A percentile compares a stretch with the other conserved stretches of the same genome.
These are phyloP conservation scores for Chrysolina haemoptera DNA, from an alignment of 2,888 invertebrate species.

Conservation along the genomic window DNA sequence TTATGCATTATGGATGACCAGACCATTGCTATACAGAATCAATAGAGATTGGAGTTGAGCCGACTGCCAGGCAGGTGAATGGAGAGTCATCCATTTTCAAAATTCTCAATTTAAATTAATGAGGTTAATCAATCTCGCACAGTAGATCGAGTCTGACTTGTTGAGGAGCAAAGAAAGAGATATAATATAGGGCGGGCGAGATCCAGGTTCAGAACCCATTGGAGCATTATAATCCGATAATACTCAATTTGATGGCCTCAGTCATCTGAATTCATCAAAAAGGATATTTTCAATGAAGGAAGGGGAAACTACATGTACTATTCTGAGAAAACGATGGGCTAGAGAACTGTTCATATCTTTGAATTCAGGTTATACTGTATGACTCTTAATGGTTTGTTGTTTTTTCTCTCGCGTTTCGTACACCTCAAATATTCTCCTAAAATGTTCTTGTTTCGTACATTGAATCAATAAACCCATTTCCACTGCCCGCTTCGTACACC, in stretches of 20 bases:
- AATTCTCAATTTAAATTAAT: constrained; percentile 40
- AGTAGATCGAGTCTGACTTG: neutral
- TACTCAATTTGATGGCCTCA: neutral
- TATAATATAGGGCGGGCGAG: neutral
- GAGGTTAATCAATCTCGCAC: constrained; percentile 23
- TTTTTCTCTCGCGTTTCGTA: too few relatives aligned
- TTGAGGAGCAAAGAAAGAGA: neutral
- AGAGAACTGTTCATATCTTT: too few relatives aligned
- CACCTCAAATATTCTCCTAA: too few relatives aligned
- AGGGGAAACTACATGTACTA: too few relatives aligned
- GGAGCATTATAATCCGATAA: neutral
- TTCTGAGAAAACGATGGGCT: too few relatives aligned
- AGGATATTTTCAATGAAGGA: neutral
- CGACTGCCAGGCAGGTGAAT: constrained; percentile 20
- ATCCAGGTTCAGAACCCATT: neutral
- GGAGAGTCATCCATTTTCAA: constrained; percentile 27
- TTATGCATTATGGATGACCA: constrained; percentile 43
- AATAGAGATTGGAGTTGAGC: constrained; percentile 11
- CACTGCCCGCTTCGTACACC: too few relatives aligned
- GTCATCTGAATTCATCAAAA: neutral
- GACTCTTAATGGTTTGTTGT: too few relatives aligned
- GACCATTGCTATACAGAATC: constrained; percentile 29
- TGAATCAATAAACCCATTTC: too few relatives aligned
- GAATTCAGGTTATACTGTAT: too few relatives aligned
- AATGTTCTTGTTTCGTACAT: too few relatives aligned